A percentile compares a stretch with the other conserved stretches of the same genome.
These are phyloP conservation scores for Thalassoma bifasciatum DNA, from an alignment of 2,113 vertebrate species.

Conservation along the genomic window DNA sequence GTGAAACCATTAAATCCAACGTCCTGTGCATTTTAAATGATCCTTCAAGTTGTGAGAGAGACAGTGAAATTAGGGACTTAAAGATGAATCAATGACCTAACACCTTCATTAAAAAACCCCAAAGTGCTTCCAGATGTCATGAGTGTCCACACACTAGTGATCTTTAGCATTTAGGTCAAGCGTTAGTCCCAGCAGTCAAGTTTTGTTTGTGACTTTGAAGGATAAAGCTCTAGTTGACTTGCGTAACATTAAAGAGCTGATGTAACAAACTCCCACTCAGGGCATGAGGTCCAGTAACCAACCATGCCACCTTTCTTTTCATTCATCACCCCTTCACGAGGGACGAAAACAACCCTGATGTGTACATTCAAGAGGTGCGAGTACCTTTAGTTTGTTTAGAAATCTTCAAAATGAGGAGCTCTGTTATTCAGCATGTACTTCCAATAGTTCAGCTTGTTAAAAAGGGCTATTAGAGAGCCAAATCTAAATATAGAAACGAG, in stretches of 20 bases:
- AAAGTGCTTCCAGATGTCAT: too few relatives aligned
- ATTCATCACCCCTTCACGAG: constrained; percentile 5
- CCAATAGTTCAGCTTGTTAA: constrained; percentile 24
- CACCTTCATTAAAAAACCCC: too few relatives aligned
- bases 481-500: constrained; percentile 22
- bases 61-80: too few relatives aligned
- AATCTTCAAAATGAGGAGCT: constrained; percentile 26
- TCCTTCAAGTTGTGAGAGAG: too few relatives aligned
- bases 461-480: constrained; percentile 22
- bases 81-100: too few relatives aligned
- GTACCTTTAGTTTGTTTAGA: neutral
- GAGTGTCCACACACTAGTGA: too few relatives aligned
- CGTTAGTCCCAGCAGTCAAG: neutral
- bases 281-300: constrained; percentile 1
- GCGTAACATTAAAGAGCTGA: constrained; percentile 2
- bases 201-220: neutral
- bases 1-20: too few relatives aligned
- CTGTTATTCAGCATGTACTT: constrained; percentile 29
- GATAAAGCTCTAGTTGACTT: neutral
- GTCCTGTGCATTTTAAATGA: too few relatives aligned
- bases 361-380: too few relatives aligned
- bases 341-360: too few relatives aligned
- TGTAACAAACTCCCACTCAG: constrained; percentile 25
- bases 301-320: constrained; percentile 10
- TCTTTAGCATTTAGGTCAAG: too few relatives aligned